Conservation (phyloP, 1,140 invertebrate species). For the Drosophila mauritiana region DNA sequence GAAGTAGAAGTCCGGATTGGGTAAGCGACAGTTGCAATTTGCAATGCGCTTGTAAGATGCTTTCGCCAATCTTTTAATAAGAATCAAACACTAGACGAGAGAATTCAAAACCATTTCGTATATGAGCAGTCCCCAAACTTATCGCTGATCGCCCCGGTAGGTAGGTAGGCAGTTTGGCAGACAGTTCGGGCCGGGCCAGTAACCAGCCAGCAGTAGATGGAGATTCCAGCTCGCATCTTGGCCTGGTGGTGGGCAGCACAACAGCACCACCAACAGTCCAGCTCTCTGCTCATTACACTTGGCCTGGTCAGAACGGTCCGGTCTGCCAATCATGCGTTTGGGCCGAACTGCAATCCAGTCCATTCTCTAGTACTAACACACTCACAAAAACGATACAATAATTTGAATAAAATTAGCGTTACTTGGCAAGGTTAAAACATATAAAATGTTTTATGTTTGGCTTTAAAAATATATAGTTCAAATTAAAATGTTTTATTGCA, state of each 20-base stretch:
- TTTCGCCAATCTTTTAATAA: conserved; percentile 83
- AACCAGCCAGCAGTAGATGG: conserved; percentile 3
- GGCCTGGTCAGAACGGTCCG: conserved; percentile 40
- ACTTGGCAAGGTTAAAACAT: no score
- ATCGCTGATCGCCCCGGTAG: conserved; percentile 81
- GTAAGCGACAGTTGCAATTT: conserved; percentile 72
- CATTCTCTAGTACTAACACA: not conserved
- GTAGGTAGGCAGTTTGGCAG: conserved; percentile 32
- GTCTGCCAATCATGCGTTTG: conserved; percentile 73
- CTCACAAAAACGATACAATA: not conserved
- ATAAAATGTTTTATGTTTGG: no score
- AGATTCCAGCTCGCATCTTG: conserved; percentile 25
- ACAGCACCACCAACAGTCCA: conserved; percentile 1
- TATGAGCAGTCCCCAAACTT: conserved; percentile 70
- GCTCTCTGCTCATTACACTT: conserved; percentile 44
- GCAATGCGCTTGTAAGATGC: conserved; percentile 74
- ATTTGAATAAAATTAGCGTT: not conserved
- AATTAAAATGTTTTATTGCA: no score
- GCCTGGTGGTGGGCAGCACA: conserved; percentile 32
- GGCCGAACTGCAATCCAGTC: conserved; percentile 24
- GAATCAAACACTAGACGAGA: conserved; percentile 82
- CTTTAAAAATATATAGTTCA: no score
- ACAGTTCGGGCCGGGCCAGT: conserved; percentile 4
- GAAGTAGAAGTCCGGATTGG: conserved; percentile 18
- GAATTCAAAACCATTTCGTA: conserved; percentile 83